A percentile compares a stretch with the other conserved stretches of the same genome.
Evolutionary conservation across 2,113 vertebrate species (phyloP).

Genomic region (Notarius lentiginosus): DNA sequence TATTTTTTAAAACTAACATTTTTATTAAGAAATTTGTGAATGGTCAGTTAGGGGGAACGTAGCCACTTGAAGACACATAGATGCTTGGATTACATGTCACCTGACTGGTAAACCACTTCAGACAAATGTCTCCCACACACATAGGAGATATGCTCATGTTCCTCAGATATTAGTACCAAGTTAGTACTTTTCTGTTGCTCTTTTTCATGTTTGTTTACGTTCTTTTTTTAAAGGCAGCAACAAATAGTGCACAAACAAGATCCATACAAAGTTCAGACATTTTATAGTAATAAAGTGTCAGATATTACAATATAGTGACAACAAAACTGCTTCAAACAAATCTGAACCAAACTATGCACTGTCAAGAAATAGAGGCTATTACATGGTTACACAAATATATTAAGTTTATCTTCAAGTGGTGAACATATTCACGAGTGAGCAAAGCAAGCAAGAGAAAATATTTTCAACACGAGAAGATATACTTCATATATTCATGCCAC

Average conservation of each 20-base stretch:
- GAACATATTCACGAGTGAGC: too few species aligned
- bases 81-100: background rate
- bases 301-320: background rate
- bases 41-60: background rate
- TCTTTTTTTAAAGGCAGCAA: background rate
- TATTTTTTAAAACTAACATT: background rate
- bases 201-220: background rate
- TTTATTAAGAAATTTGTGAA: background rate
- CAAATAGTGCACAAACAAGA: background rate
- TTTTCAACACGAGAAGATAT: too few species aligned
- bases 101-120: background rate
- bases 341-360: background rate
- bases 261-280: background rate
- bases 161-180: background rate
- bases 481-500: too few species aligned
- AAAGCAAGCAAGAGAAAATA: too few species aligned
- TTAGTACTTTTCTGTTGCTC: background rate
- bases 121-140: background rate
- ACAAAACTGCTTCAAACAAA: background rate
- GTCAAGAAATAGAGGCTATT: background rate
- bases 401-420: too few species aligned
- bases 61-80: background rate
- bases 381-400: too few species aligned
- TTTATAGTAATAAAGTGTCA: background rate
- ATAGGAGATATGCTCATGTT: background rate